Evolutionary conservation across 2,888 invertebrate genomes (phyloP).

Genomic region (Drosophila heteroneura): DNA sequence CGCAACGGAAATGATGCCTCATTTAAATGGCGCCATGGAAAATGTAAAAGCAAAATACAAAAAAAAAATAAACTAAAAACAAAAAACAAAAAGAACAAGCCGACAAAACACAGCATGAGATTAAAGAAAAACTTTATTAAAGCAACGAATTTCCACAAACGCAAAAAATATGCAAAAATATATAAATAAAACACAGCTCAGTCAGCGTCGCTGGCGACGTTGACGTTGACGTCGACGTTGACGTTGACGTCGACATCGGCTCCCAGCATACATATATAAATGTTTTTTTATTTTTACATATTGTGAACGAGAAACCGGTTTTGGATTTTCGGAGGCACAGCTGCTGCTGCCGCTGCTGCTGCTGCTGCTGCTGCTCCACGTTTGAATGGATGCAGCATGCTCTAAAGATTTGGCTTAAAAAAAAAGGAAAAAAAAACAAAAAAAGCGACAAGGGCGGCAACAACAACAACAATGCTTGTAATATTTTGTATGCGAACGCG

Average conservation of each 20-base stretch:
- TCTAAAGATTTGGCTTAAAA: conserved; percentile 58
- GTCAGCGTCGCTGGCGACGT: conserved; percentile 19
- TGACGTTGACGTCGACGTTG: conserved; percentile 4
- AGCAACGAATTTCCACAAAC: conserved; percentile 18
- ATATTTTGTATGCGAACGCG: conserved; percentile 63
- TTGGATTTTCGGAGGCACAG: conserved; percentile 42
- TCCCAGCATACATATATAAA: conserved; percentile 36
- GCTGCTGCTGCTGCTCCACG: conserved; percentile 32
- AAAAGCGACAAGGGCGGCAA: conserved; percentile 56
- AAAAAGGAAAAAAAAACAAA: conserved; percentile 10
- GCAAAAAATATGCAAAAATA: conserved; percentile 22
- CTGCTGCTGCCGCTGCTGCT: conserved; percentile 27
- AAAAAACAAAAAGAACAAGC: background rate
- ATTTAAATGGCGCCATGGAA: conserved; percentile 58
- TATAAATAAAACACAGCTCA: conserved; percentile 38
- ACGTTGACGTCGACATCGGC: conserved; percentile 10
- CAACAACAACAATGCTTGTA: conserved; percentile 40
- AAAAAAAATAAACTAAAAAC: background rate
- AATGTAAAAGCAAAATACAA: conserved; percentile 5
- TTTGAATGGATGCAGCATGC: conserved; percentile 64
- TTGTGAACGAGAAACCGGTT: conserved; percentile 61
- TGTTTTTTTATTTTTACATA: conserved; percentile 25
- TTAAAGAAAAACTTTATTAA: conserved; percentile 22
- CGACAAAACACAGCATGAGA: conserved; percentile 37
- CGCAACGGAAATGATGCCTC: conserved; percentile 57